Evolutionary conservation across 2,888 invertebrate genomes (phyloP), one percentile per base, ranked within the genome.

Genomic region (Perdita meconis): DNA sequence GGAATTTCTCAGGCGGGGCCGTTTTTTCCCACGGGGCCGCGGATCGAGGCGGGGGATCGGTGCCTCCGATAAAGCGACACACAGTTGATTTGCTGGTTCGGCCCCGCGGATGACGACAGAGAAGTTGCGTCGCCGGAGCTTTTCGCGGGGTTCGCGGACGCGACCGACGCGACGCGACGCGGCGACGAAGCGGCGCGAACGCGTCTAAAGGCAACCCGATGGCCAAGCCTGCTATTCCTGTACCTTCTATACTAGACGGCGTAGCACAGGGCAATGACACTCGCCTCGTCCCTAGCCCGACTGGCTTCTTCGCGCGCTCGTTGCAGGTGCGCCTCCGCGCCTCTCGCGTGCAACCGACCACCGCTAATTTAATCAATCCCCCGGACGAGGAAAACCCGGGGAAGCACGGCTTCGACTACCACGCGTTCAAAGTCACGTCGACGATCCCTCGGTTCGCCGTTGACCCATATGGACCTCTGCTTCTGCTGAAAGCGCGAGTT

Each of bases 311-410:
- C 64, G 73, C 78, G 81, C 80, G 61, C 24, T 24, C 61, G 61
- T 78, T 59, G 84, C 85, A 84, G 82, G 84, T 84, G 84, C 80
- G 82, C 66, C 77, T 80, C 72, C 75, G 67, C 77, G n/a, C n/a
- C 77, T 80, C 80, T 80, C 63, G 82, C 78, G 83, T 81, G 82
- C 83, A 69, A 78, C 80, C 47, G 82, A 67, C 78, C 81, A 79
- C 65, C 88, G 85, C 86, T 88, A 88, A 88, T 88, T 88, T 86
- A 85, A 88, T 88, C 86, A 84, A 87, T 84, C 76, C n/a, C 70
- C 83, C 72, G 72, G 82, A 83, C 74, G 57, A 69, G 69, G 30
- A 30, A 30, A 30, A 2, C 2, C 30, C 74, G 57, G 66, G 69
- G 30, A 30, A 30, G 6, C 30, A 30, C 30, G 30, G 30, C 2